phyloP scores from a whole-genome alignment of 2,888 invertebrate species.

The Oithona nana region DNA sequence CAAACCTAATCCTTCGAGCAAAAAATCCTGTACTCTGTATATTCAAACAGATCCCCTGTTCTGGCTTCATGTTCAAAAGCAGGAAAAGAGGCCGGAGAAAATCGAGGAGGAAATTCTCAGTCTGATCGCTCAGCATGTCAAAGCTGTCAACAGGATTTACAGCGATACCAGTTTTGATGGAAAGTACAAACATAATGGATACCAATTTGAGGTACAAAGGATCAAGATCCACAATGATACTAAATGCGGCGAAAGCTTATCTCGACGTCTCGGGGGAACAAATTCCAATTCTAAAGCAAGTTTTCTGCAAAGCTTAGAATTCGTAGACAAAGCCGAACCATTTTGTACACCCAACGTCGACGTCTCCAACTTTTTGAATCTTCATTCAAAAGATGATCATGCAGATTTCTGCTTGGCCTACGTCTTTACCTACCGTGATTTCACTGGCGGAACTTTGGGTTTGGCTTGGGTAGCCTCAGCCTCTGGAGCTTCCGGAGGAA shows the following conservation, averaged over 20 bases:
- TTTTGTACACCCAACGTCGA: constrained; percentile 95
- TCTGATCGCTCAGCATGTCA: constrained; percentile 92
- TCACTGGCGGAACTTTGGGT: constrained; percentile 91
- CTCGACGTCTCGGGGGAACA: background rate
- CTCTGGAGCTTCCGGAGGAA: constrained; percentile 90
- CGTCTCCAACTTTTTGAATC: constrained; percentile 93
- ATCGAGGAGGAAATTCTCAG: constrained; percentile 92
- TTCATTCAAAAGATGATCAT: constrained; percentile 90
- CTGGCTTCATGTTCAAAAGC: constrained; percentile 71
- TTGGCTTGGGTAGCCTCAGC: constrained; percentile 98
- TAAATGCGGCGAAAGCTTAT: background rate
- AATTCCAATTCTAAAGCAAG: background rate
- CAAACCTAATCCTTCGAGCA: constrained; percentile 25
- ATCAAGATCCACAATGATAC: constrained; percentile 39
- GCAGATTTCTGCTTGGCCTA: constrained; percentile 98
- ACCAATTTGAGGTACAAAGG: constrained; percentile 86
- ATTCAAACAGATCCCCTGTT: constrained; percentile 96
- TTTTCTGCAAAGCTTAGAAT: constrained; percentile 43
- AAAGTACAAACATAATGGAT: constrained; percentile 49
- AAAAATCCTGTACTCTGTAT: constrained; percentile 80
- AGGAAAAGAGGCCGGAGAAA: constrained; percentile 41
- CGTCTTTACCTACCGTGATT: constrained; percentile 77
- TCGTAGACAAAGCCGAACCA: constrained; percentile 49
- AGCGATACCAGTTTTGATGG: constrained; percentile 87
- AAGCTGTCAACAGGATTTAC: constrained; percentile 93